These are phyloP conservation scores for Discoglossus pictus DNA, from an alignment of 2,797 vertebrate genomes.

Conservation along the genomic window DNA sequence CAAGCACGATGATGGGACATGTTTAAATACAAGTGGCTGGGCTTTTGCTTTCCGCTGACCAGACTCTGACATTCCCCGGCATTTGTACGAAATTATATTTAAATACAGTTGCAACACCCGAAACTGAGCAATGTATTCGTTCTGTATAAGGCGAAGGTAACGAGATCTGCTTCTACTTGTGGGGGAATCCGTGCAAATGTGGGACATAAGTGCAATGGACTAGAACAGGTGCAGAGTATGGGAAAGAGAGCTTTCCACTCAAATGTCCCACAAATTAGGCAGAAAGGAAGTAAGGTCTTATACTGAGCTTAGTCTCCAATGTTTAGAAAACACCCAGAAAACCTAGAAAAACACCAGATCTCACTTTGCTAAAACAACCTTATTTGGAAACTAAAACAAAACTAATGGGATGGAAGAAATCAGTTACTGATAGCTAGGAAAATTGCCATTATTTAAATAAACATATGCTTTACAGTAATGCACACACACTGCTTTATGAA, in stretches of 20 bases:
- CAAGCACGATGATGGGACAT: too few relatives aligned
- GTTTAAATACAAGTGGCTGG: too few relatives aligned
- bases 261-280: conserved; percentile 1
- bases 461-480: too few relatives aligned
- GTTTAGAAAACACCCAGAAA: neutral
- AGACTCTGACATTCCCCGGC: neutral
- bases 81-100: neutral
- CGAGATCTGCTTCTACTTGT: neutral
- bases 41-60: too few relatives aligned
- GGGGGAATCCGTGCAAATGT: conserved; percentile 1
- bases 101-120: neutral
- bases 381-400: too few relatives aligned
- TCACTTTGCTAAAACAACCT: too few relatives aligned
- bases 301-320: neutral
- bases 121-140: neutral
- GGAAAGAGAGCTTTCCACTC: conserved; percentile 3
- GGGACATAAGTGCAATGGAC: conserved; percentile 11
- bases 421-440: too few relatives aligned
- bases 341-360: too few relatives aligned
- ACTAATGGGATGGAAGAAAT: too few relatives aligned
- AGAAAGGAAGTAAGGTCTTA: neutral
- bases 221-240: conserved; percentile 40
- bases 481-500: too few relatives aligned
- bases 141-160: conserved; percentile 4
- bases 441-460: too few relatives aligned